A percentile compares a stretch with the other conserved stretches of the same genome.
Conservation (phyloP, 2,113 vertebrate species). For the Syngnathus typhle region DNA sequence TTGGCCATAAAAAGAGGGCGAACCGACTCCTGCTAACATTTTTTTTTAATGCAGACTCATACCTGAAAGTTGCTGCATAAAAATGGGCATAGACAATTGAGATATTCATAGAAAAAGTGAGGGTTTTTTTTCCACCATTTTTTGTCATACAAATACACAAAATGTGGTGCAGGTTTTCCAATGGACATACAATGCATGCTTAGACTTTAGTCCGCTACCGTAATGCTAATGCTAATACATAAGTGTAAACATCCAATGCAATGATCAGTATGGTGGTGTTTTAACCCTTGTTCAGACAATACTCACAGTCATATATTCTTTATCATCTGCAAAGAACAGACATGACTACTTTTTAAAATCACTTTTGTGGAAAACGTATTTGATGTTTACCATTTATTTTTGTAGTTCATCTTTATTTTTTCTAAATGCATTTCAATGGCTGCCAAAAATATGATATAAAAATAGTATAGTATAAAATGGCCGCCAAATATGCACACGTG, state of each 20-base stretch:
- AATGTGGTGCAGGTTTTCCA: neutral
- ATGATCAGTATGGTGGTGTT: neutral
- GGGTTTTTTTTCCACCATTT: neutral
- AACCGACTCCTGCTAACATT: conserved; percentile 2
- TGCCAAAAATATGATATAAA: too few relatives aligned
- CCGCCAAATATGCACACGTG: neutral
- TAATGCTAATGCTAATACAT: neutral
- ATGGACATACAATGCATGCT: neutral
- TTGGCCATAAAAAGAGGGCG: conserved; percentile 83
- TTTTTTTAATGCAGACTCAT: neutral
- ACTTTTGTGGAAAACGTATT: too few relatives aligned
- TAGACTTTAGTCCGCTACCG: neutral
- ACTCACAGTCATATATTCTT: neutral
- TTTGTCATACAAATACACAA: neutral
- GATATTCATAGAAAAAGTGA: neutral
- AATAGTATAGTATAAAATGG: too few relatives aligned
- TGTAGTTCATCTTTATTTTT: too few relatives aligned
- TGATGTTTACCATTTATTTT: too few relatives aligned
- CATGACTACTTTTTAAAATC: neutral
- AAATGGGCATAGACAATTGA: neutral
- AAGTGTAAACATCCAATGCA: neutral
- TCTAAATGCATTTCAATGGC: too few relatives aligned
- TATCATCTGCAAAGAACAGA: neutral
- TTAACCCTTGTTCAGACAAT: neutral
- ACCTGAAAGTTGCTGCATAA: neutral